phyloP scores from a whole-genome alignment of 2,888 invertebrate species.

The Hoplodrina blanda region DNA sequence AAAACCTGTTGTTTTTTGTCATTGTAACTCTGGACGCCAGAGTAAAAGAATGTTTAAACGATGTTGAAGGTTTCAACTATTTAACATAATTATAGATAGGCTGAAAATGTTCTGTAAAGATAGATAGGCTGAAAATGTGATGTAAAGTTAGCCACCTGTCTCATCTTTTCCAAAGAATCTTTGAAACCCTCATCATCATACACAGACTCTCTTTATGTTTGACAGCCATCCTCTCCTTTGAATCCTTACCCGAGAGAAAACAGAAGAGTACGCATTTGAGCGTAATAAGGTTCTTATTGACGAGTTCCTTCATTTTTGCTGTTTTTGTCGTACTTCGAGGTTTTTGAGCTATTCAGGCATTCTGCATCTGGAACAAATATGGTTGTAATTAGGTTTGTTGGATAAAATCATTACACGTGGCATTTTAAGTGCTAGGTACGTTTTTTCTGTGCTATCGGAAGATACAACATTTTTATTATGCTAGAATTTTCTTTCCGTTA shows the following conservation, averaged over 20 bases:
- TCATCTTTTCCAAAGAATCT: too few relatives aligned
- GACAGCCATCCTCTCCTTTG: not conserved
- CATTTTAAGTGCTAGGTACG: not conserved
- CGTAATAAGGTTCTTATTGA: constrained; percentile 94
- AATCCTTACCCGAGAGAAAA: constrained; percentile 93
- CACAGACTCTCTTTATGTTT: not conserved
- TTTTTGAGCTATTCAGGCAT: constrained; percentile 65
- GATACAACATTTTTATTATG: not conserved
- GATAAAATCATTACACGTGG: too few relatives aligned
- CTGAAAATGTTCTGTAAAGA: too few relatives aligned
- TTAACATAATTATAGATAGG: too few relatives aligned
- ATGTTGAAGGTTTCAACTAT: not conserved
- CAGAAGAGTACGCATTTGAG: constrained; percentile 95
- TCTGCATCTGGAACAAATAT: constrained; percentile 75
- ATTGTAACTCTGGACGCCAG: not conserved
- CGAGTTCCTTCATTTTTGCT: constrained; percentile 81
- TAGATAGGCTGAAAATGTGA: too few relatives aligned
- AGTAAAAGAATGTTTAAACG: not conserved
- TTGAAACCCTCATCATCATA: too few relatives aligned
- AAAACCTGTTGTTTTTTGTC: constrained; percentile 20
- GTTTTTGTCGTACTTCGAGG: constrained; percentile 45
- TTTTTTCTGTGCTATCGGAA: not conserved
- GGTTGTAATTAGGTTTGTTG: not conserved
- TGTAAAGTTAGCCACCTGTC: too few relatives aligned
- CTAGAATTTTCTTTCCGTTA: not conserved